These are phyloP conservation scores for Gobio occitaniae DNA, from an alignment of 2,797 vertebrate genomes.

Conservation along the genomic window DNA sequence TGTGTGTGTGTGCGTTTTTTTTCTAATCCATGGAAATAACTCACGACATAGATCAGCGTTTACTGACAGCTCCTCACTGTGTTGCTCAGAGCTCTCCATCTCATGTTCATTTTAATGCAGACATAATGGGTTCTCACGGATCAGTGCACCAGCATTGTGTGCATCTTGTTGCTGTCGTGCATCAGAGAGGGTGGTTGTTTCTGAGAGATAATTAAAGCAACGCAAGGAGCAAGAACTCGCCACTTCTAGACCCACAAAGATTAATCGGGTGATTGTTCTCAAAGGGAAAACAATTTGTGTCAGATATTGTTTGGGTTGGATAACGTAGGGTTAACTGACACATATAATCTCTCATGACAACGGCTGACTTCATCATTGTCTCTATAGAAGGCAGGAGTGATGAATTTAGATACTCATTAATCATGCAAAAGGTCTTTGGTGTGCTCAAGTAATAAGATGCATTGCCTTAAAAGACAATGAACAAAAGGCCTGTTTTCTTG, in stretches of 20 bases:
- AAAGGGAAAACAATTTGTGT: conserved; percentile 21
- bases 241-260: conserved; percentile 28
- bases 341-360: conserved; percentile 34
- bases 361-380: conserved; percentile 30
- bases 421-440: background rate
- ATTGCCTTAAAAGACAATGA: conserved; percentile 8
- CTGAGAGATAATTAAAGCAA: conserved; percentile 46
- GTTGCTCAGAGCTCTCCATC: conserved; percentile 54
- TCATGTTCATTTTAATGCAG: conserved; percentile 67
- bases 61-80: conserved; percentile 2
- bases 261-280: conserved; percentile 34
- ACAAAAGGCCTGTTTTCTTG: background rate
- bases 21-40: background rate
- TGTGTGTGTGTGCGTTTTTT: background rate
- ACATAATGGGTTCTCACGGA: conserved; percentile 73
- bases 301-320: conserved; percentile 26
- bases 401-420: conserved; percentile 38
- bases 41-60: background rate
- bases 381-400: background rate
- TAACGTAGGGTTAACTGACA: conserved; percentile 32
- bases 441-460: conserved; percentile 7
- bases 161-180: conserved; percentile 67
- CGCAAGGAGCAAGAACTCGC: background rate
- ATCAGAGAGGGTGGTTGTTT: conserved; percentile 62
- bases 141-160: conserved; percentile 69